Conservation (phyloP, 2,888 invertebrate species). For the Orthosia gothica region DNA sequence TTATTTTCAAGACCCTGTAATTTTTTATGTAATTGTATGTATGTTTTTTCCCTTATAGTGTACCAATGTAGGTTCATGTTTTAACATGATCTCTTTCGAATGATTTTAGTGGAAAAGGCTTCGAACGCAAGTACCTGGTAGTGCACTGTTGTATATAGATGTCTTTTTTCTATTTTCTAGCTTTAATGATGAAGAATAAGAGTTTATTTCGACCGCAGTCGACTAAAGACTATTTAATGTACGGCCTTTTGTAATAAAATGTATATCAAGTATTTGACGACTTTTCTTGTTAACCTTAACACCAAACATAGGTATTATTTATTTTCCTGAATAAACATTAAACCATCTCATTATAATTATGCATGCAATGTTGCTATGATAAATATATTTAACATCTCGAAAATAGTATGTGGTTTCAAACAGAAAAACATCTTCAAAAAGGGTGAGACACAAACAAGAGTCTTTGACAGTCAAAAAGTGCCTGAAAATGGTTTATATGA, state of each 20-base stretch:
- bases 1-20: not conserved
- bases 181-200: constrained; percentile 78
- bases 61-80: constrained; percentile 55
- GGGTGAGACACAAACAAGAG: too few species aligned
- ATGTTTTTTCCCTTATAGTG: constrained; percentile 1
- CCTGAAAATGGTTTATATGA: too few species aligned
- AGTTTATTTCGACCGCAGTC: constrained; percentile 90
- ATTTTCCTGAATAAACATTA: too few species aligned
- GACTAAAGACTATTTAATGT: constrained; percentile 87
- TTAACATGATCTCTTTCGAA: constrained; percentile 80
- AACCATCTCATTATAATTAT: too few species aligned
- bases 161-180: constrained; percentile 74
- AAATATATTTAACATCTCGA: too few species aligned
- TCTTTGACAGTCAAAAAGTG: too few species aligned
- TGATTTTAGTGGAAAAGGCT: constrained; percentile 67
- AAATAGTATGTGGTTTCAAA: too few species aligned
- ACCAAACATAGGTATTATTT: too few species aligned
- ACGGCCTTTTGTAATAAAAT: constrained; percentile 85
- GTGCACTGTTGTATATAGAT: constrained; percentile 86
- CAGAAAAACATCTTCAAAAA: too few species aligned
- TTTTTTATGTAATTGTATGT: constrained; percentile 38
- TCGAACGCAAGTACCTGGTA: constrained; percentile 79
- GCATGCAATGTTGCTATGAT: too few species aligned
- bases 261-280: constrained; percentile 72
- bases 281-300: constrained; percentile 20